Evolutionary conservation across 2,888 invertebrate species (phyloP).

Genomic region (Pristionchus exspectatus): DNA sequence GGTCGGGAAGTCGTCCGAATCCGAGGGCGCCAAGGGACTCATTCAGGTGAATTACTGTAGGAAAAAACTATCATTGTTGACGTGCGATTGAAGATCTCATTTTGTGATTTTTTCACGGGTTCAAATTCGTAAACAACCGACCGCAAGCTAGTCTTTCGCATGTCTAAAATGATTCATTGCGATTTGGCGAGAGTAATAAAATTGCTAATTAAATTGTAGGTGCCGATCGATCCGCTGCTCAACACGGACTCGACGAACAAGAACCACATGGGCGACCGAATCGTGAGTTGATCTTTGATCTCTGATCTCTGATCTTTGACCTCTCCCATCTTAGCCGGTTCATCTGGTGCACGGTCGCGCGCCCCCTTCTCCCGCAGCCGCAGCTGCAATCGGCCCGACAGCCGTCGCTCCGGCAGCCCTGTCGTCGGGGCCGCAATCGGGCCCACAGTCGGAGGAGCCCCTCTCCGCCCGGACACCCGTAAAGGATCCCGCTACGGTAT

Average conservation of each 20-base stretch:
- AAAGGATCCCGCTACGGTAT: neutral
- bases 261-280: slow-evolving; percentile 39
- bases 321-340: neutral
- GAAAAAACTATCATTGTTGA: too few species aligned
- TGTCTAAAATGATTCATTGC: neutral
- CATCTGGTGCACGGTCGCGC: neutral
- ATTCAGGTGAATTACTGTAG: neutral
- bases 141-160: neutral
- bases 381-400: neutral
- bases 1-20: neutral
- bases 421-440: neutral
- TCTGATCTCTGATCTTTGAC: neutral
- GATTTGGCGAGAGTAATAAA: too few species aligned
- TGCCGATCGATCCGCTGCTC: slow-evolving; percentile 2
- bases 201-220: neutral
- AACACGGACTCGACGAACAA: slow-evolving; percentile 42
- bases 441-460: neutral
- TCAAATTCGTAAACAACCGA: neutral
- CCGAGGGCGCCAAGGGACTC: neutral
- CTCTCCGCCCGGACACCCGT: neutral
- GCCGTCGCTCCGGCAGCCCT: neutral
- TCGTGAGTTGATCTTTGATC: slow-evolving; percentile 1
- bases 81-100: neutral
- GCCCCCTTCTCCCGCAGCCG: neutral
- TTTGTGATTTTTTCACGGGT: neutral